A percentile compares a stretch with the other conserved stretches of the same genome.
Evolutionary conservation across 2,797 vertebrate species (phyloP).

Genomic region (Sebastes hubbsi): DNA sequence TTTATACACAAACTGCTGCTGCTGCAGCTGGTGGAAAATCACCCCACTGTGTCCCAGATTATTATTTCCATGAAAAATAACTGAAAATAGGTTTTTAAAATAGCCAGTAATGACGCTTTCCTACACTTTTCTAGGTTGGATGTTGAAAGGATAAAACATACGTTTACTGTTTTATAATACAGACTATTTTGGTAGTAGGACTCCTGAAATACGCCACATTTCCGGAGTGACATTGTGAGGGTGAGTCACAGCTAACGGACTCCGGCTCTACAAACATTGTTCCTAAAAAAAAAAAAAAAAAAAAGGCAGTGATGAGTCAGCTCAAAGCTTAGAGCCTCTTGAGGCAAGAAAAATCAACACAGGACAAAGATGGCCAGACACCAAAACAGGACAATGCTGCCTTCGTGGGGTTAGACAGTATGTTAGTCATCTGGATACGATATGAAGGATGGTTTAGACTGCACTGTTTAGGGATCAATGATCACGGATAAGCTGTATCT

Average conservation of each 20-base stretch:
- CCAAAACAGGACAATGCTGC: neutral
- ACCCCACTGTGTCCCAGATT: neutral
- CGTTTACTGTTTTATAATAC: neutral
- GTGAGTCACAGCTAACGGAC: slow-evolving; percentile 27
- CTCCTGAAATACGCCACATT: neutral
- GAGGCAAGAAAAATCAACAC: neutral
- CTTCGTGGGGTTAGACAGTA: neutral
- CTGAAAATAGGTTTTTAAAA: neutral
- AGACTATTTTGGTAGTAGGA: neutral
- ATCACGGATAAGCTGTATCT: neutral
- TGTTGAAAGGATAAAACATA: neutral
- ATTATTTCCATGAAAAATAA: neutral
- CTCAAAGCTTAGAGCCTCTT: neutral
- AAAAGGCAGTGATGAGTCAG: slow-evolving; percentile 10
- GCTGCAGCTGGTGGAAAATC: neutral
- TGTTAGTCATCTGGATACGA: neutral
- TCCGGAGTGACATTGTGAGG: neutral
- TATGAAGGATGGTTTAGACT: neutral
- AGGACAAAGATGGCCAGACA: neutral
- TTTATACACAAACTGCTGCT: neutral
- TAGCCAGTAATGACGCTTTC: neutral
- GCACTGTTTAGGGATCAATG: neutral
- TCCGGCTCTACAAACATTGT: neutral
- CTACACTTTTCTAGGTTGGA: neutral
- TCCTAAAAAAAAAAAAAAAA: neutral